These are phyloP conservation scores for Pinctada fucata DNA, from an alignment of 2,888 invertebrate genomes.

Conservation along the genomic window DNA sequence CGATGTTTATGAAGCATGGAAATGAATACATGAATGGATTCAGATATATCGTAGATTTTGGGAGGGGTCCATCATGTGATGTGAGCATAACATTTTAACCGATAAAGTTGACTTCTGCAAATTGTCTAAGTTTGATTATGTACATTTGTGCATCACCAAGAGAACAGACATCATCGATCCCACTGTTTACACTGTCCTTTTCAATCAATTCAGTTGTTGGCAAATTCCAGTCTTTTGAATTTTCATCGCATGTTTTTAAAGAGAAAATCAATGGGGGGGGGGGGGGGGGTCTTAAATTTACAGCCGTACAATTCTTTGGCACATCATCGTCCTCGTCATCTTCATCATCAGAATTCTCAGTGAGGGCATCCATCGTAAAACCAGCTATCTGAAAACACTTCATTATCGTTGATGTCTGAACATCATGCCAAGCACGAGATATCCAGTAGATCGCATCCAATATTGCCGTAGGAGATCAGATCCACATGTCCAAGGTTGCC, in stretches of 20 bases:
- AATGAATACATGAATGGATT: too few relatives aligned
- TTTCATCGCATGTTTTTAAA: slow-evolving; percentile 6
- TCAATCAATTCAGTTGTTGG: not conserved
- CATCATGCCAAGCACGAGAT: not conserved
- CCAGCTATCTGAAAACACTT: not conserved
- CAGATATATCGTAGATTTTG: too few relatives aligned
- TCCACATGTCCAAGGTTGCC: too few relatives aligned
- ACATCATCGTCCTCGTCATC: slow-evolving; percentile 7
- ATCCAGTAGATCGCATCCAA: slow-evolving; percentile 5
- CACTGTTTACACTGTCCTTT: not conserved
- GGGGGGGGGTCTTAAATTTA: not conserved
- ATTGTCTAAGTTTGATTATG: not conserved
- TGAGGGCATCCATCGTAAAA: not conserved
- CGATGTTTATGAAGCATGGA: too few relatives aligned
- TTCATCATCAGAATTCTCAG: not conserved
- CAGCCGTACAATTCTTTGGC: slow-evolving; percentile 15
- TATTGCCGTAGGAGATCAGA: not conserved
- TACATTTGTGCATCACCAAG: not conserved
- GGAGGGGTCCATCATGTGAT: too few relatives aligned
- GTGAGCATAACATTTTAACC: too few relatives aligned
- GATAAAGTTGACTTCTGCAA: not conserved
- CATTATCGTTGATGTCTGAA: not conserved
- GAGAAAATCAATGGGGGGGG: too few relatives aligned
- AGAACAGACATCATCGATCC: not conserved
- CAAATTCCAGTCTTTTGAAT: not conserved